These are phyloP conservation scores for Chanos chanos DNA, from an alignment of 2,797 vertebrate genomes.

Conservation along the genomic window DNA sequence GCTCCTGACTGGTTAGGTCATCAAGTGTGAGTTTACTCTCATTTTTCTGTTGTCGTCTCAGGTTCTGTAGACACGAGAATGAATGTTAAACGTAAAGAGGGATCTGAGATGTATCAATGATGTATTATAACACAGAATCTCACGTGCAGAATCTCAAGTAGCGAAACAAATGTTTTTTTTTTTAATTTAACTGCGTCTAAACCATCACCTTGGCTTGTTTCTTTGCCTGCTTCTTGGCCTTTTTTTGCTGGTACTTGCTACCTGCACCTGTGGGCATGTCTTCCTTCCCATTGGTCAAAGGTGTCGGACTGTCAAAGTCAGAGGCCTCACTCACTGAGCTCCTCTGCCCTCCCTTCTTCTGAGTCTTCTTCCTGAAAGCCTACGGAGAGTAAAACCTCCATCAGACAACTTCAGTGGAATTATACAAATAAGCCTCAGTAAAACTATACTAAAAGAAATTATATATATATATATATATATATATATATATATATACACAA, in stretches of 20 bases:
- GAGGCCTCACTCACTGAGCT: conserved; percentile 65
- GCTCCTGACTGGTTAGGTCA: conserved; percentile 48
- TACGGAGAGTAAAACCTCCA: conserved; percentile 28
- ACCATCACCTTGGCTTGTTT: conserved; percentile 88
- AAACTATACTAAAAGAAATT: too few relatives aligned
- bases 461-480: too few relatives aligned
- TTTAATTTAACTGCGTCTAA: not conserved
- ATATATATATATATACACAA: too few relatives aligned
- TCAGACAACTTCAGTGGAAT: not conserved
- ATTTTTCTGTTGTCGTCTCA: conserved; percentile 84
- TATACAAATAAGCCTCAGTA: too few relatives aligned
- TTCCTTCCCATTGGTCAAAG: conserved; percentile 65
- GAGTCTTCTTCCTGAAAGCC: conserved; percentile 76
- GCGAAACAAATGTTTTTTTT: not conserved
- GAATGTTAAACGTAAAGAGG: not conserved
- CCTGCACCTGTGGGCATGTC: conserved; percentile 65
- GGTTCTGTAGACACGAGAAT: conserved; percentile 68
- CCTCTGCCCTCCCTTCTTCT: conserved; percentile 61
- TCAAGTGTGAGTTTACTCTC: conserved; percentile 70
- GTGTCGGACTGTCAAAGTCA: conserved; percentile 57
- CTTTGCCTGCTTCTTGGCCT: conserved; percentile 92
- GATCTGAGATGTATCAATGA: too few relatives aligned
- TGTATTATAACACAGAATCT: conserved; percentile 9
- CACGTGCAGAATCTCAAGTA: not conserved
- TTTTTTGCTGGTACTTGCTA: conserved; percentile 95